phyloP scores from a whole-genome alignment of 2,113 vertebrate species.

The Herpetotheres cachinnans region DNA sequence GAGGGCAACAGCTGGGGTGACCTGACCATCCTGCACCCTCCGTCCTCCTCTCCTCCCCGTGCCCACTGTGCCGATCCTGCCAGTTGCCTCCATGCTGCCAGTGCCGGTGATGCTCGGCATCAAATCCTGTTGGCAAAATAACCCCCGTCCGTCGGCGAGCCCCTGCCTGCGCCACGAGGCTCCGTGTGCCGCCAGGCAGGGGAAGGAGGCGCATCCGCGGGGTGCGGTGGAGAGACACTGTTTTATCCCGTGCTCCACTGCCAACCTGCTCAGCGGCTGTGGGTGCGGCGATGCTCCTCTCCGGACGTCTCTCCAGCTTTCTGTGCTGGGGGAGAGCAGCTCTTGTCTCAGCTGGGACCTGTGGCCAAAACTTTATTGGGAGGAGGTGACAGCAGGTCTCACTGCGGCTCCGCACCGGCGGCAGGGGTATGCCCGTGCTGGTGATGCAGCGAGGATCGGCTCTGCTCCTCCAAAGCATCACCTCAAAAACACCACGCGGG shows the following conservation, averaged over 20 bases:
- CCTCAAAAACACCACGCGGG: accelerated
- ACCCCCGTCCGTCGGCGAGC: accelerated
- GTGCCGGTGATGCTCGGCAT: neutral
- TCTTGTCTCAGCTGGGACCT: neutral
- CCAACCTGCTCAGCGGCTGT: accelerated
- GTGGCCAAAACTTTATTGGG: neutral
- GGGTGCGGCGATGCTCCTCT: neutral
- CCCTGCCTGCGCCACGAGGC: accelerated
- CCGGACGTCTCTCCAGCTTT: neutral
- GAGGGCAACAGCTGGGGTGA: accelerated
- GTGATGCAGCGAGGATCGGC: neutral
- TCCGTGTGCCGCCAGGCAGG: too few relatives aligned
- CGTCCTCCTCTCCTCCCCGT: neutral
- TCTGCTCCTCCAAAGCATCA: neutral
- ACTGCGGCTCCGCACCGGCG: neutral
- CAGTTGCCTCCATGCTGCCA: too few relatives aligned
- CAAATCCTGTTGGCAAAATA: neutral
- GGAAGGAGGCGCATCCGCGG: accelerated
- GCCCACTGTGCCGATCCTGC: accelerated
- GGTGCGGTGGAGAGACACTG: neutral
- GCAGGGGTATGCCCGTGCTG: neutral
- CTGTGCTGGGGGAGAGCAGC: neutral
- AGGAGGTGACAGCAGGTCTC: neutral
- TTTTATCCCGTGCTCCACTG: neutral
- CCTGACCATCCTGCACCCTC: neutral